Evolutionary conservation across 2,888 invertebrate genomes (phyloP).

Genomic region (Drosophila hawaiiensis): DNA sequence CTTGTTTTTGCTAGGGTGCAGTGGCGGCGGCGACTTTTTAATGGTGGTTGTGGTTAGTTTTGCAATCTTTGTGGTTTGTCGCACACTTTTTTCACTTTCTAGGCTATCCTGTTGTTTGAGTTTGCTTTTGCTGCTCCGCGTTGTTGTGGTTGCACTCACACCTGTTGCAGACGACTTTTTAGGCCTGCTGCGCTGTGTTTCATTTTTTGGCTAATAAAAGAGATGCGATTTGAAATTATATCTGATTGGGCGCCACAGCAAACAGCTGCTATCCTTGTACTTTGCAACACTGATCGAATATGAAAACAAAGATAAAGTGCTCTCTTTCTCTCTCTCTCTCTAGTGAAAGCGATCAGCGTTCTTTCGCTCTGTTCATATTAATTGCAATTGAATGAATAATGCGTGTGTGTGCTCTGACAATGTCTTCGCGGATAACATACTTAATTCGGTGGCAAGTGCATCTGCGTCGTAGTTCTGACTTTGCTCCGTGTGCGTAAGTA

Average conservation of each 20-base stretch:
- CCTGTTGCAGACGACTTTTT: conserved; percentile 57
- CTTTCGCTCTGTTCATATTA: conserved; percentile 13
- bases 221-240: conserved; percentile 5
- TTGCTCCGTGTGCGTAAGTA: conserved; percentile 16
- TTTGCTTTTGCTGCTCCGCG: conserved; percentile 33
- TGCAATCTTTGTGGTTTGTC: conserved; percentile 45
- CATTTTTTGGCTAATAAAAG: conserved; percentile 49
- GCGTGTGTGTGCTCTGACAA: conserved; percentile 20
- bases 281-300: conserved; percentile 41
- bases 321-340: conserved; percentile 11
- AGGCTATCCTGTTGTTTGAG: conserved; percentile 50
- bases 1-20: conserved; percentile 44
- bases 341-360: conserved; percentile 29
- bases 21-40: conserved; percentile 37
- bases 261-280: conserved; percentile 5
- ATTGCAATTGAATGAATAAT: conserved; percentile 42
- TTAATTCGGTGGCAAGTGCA: conserved; percentile 24
- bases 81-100: conserved; percentile 46
- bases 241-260: neutral
- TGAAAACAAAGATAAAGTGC: conserved; percentile 14
- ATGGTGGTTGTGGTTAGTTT: conserved; percentile 22
- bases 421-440: conserved; percentile 1
- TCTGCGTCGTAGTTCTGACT: neutral
- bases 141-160: conserved; percentile 28
- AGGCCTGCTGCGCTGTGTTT: conserved; percentile 53